Evolutionary conservation across 2,888 invertebrate species (phyloP).

Genomic region (Chloromyia formosa): DNA sequence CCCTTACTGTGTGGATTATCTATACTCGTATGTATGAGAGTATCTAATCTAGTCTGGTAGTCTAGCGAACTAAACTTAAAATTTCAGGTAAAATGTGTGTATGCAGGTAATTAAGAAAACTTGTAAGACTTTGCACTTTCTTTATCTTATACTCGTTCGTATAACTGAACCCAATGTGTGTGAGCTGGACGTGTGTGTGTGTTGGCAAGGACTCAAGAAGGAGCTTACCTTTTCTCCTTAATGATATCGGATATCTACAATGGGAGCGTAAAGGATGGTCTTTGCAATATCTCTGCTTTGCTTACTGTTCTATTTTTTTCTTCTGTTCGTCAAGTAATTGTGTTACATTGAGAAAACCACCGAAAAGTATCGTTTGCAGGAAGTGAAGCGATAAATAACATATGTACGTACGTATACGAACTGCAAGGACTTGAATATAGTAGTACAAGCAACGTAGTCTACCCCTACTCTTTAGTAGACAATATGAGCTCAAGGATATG

Average conservation of each 20-base stretch:
- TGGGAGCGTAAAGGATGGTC: neutral
- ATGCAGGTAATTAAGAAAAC: slow-evolving; percentile 29
- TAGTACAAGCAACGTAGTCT: neutral
- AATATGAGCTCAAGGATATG: neutral
- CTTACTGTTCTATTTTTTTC: neutral
- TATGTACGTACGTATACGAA: neutral
- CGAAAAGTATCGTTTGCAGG: slow-evolving; percentile 11
- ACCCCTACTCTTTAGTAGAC: neutral
- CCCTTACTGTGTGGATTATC: too few relatives aligned
- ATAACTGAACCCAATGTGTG: too few relatives aligned
- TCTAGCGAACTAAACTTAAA: too few relatives aligned
- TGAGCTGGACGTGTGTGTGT: neutral
- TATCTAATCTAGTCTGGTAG: too few relatives aligned
- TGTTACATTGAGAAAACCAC: neutral
- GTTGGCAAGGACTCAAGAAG: neutral
- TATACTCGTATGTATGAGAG: too few relatives aligned
- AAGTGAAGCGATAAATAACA: slow-evolving; percentile 26
- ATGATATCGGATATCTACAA: slow-evolving; percentile 16
- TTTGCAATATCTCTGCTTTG: neutral
- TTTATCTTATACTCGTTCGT: neutral
- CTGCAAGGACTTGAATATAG: neutral
- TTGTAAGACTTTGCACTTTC: slow-evolving; percentile 27
- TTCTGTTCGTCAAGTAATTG: too few relatives aligned
- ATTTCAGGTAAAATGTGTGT: neutral
- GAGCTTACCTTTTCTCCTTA: neutral